phyloP scores from a whole-genome alignment of 2,888 invertebrate species.

The Linnaemya vulpina region DNA sequence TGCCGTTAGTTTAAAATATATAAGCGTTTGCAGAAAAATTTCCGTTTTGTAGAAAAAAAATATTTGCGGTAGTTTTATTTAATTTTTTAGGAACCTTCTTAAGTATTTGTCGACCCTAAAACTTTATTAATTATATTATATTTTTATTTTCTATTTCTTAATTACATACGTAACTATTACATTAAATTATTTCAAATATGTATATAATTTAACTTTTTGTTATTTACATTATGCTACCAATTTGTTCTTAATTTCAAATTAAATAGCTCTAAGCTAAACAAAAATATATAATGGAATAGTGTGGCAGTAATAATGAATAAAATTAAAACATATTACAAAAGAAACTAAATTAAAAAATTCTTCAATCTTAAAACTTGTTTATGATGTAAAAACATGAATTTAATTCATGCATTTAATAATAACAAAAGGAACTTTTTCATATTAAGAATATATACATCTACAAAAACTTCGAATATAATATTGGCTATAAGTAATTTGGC shows the following conservation, averaged over 20 bases:
- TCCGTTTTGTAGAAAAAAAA: background rate
- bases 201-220: background rate
- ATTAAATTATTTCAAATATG: background rate
- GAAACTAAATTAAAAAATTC: background rate
- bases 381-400: constrained; percentile 11
- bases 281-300: background rate
- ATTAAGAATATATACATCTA: constrained; percentile 9
- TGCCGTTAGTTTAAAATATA: too few relatives aligned
- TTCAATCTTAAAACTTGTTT: too few relatives aligned
- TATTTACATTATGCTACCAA: background rate
- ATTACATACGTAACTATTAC: background rate
- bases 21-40: too few relatives aligned
- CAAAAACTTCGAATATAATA: constrained; percentile 8
- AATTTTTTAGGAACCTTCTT: background rate
- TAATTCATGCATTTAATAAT: background rate
- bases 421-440: constrained; percentile 56
- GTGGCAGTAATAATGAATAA: constrained; percentile 8
- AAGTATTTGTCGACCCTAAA: background rate
- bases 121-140: background rate
- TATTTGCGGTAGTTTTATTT: background rate
- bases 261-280: background rate
- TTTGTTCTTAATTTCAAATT: background rate
- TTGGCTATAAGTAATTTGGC: constrained; percentile 19
- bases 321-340: background rate
- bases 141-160: background rate